Evolutionary conservation across 2,888 invertebrate genomes (phyloP).

Genomic region (Tillus elongatus): DNA sequence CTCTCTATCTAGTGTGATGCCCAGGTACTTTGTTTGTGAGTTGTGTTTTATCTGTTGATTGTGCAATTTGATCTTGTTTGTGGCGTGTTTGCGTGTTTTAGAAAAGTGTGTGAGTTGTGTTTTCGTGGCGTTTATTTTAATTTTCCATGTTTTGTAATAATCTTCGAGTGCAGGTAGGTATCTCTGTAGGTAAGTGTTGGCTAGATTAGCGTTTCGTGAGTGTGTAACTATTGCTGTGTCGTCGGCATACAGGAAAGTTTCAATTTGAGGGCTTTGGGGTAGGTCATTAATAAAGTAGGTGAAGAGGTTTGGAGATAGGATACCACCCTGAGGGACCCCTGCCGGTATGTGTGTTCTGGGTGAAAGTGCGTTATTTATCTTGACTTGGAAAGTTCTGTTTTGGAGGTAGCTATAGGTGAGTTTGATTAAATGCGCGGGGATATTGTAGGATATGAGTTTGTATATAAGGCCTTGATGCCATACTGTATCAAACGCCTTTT

Average conservation of each 20-base stretch:
- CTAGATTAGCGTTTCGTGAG: neutral
- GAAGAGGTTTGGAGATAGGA: too few relatives aligned
- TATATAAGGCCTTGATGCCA: constrained; percentile 1
- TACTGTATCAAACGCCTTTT: neutral
- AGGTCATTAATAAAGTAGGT: too few relatives aligned
- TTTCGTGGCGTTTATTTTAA: constrained; percentile 9
- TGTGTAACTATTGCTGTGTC: too few relatives aligned
- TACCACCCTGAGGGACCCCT: too few relatives aligned
- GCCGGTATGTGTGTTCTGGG: too few relatives aligned
- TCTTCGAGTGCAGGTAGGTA: constrained; percentile 6
- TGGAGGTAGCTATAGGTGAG: too few relatives aligned
- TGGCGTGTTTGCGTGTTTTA: constrained; percentile 5
- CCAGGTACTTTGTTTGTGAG: constrained; percentile 8
- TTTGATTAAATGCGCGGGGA: too few relatives aligned
- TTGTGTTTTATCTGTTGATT: neutral
- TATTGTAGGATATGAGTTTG: too few relatives aligned
- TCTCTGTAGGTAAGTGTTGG: neutral
- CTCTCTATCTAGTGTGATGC: constrained; percentile 6
- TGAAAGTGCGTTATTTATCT: too few relatives aligned
- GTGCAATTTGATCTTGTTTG: neutral
- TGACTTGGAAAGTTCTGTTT: too few relatives aligned
- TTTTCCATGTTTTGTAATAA: constrained; percentile 11
- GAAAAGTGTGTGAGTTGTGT: constrained; percentile 6
- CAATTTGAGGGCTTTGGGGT: too few relatives aligned
- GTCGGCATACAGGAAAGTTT: too few relatives aligned